Percentiles rank a stretch among this genome's conserved stretches.
Evolutionary conservation across 2,797 vertebrate genomes (phyloP).

Genomic region (Hirundo rustica): DNA sequence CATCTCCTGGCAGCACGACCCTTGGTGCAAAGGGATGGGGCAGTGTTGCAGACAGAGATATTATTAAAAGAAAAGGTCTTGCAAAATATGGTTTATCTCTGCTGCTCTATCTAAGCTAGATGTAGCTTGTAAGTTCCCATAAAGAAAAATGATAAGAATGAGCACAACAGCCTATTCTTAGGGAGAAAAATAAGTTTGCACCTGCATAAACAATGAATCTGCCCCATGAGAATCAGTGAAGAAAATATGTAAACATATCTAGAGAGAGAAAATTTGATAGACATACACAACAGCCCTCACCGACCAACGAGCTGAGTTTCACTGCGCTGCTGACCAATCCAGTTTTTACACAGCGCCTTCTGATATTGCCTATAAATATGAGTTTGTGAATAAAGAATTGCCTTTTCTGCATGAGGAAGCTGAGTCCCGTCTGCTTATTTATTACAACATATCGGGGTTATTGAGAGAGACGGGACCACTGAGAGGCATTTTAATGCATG

Average conservation of each 20-base stretch:
- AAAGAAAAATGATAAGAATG: background rate
- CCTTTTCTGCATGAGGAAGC: background rate
- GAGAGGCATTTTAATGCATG: background rate
- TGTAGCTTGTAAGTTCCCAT: background rate
- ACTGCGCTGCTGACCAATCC: background rate
- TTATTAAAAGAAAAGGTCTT: background rate
- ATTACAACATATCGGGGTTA: background rate
- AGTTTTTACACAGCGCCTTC: background rate
- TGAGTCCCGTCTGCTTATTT: background rate
- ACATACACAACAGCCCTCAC: background rate
- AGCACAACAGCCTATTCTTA: background rate
- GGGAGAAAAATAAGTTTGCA: background rate
- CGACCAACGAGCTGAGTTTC: background rate
- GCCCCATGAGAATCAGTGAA: background rate
- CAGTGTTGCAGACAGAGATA: background rate
- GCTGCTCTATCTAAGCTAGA: background rate
- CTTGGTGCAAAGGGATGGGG: rapidly evolving
- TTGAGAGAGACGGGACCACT: background rate
- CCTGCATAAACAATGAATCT: background rate
- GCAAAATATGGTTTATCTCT: background rate
- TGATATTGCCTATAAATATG: background rate
- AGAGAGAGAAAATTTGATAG: background rate
- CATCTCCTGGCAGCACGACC: background rate
- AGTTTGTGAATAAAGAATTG: background rate
- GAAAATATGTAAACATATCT: background rate